These are phyloP conservation scores for Gambelia wislizenii DNA, from an alignment of 2,797 vertebrate genomes.

Conservation along the genomic window DNA sequence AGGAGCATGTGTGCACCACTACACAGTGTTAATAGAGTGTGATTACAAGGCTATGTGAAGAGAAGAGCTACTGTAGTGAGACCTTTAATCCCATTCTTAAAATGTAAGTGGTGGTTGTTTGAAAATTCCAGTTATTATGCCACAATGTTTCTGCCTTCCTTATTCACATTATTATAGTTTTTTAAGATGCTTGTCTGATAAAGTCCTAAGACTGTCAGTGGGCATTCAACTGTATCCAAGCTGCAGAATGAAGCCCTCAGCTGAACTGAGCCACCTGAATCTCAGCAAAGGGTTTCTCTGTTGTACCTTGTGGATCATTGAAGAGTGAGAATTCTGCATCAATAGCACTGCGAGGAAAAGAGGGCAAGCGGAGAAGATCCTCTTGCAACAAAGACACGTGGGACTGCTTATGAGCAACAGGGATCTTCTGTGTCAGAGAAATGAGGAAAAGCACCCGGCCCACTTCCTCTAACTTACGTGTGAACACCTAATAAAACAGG, in stretches of 20 bases:
- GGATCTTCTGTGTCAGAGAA: conserved; percentile 95
- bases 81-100: too few relatives aligned
- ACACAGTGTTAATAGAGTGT: too few relatives aligned
- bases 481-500: conserved; percentile 88
- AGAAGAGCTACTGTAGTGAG: too few relatives aligned
- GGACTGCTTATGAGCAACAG: conserved; percentile 94
- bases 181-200: too few relatives aligned
- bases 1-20: too few relatives aligned
- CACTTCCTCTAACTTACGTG: conserved; percentile 96
- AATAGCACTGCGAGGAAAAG: conserved; percentile 95
- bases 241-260: background rate
- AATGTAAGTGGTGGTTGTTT: too few relatives aligned
- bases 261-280: background rate
- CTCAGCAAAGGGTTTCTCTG: background rate
- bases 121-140: too few relatives aligned
- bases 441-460: conserved; percentile 96
- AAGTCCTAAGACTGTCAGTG: background rate
- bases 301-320: conserved; percentile 91
- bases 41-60: too few relatives aligned
- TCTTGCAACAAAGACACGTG: conserved; percentile 98
- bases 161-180: too few relatives aligned
- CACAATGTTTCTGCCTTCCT: too few relatives aligned
- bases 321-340: conserved; percentile 98
- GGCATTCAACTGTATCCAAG: background rate
- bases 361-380: conserved; percentile 95